Evolutionary conservation across 2,797 vertebrate genomes (phyloP).

Genomic region (Scyliorhinus canicula): DNA sequence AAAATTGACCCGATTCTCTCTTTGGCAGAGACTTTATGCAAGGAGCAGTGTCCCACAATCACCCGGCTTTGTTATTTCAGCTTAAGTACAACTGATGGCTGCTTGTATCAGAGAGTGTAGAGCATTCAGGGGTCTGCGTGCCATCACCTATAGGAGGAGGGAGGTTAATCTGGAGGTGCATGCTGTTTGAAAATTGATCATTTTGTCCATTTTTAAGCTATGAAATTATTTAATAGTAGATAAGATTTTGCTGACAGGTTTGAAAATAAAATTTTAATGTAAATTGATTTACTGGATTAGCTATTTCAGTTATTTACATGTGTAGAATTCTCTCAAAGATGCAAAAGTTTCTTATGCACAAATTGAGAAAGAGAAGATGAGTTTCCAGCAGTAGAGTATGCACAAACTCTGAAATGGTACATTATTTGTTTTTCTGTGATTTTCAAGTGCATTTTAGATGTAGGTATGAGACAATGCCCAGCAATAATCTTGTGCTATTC

Average conservation of each 20-base stretch:
- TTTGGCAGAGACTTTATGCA: neutral
- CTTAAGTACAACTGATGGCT: neutral
- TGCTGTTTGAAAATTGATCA: neutral
- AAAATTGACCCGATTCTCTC: neutral
- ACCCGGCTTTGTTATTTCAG: neutral
- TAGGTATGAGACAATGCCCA: neutral
- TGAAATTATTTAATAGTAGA: neutral
- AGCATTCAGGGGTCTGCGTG: neutral
- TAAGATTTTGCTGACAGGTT: neutral
- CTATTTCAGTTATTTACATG: neutral
- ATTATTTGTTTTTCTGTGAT: neutral
- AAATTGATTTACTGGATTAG: neutral
- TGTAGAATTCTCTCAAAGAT: neutral
- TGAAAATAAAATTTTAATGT: neutral
- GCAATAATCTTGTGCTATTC: neutral
- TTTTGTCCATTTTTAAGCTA: neutral
- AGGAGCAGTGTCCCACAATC: neutral
- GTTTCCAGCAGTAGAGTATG: neutral
- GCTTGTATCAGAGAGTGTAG: neutral
- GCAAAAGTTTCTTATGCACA: neutral
- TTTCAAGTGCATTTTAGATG: neutral
- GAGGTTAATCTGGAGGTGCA: neutral
- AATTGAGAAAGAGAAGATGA: neutral
- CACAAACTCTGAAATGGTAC: neutral
- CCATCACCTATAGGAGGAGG: too few species aligned